phyloP scores from a whole-genome alignment of 2,113 vertebrate genomes.

The Carassius carassius region DNA sequence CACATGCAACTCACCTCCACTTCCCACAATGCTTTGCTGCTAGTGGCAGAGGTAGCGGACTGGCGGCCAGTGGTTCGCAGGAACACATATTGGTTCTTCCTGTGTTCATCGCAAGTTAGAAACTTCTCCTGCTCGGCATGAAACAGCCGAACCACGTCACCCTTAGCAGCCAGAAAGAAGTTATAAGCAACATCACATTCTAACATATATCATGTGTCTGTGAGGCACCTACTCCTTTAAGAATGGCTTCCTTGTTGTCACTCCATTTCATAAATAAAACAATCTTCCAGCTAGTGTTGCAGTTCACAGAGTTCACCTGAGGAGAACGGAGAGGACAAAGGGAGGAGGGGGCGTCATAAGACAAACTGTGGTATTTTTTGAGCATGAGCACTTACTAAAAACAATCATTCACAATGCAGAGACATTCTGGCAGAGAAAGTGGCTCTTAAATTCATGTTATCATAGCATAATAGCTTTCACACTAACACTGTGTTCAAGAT shows the following conservation, averaged over 20 bases:
- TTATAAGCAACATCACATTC: not conserved
- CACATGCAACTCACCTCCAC: conserved; percentile 82
- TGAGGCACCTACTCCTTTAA: conserved; percentile 86
- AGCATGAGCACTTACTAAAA: not conserved
- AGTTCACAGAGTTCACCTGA: conserved; percentile 98
- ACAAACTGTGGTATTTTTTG: not conserved
- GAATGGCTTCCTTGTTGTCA: conserved; percentile 95
- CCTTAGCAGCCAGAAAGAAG: conserved; percentile 73
- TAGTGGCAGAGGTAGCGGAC: conserved; percentile 95
- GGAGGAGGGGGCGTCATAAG: not conserved
- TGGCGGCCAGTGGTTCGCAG: conserved; percentile 95
- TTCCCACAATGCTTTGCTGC: conserved; percentile 98
- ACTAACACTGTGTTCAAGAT: not conserved
- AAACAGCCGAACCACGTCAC: conserved; percentile 93
- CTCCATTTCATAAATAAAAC: conserved; percentile 99
- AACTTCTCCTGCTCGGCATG: conserved; percentile 99
- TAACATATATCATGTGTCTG: not conserved
- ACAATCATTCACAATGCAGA: not conserved
- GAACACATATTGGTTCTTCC: conserved; percentile 94
- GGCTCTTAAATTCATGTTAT: not conserved
- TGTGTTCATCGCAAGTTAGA: conserved; percentile 94
- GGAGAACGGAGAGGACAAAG: conserved; percentile 12
- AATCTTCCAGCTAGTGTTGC: conserved; percentile 99
- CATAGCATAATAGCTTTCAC: not conserved
- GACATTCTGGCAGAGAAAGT: not conserved